A percentile compares a stretch with the other conserved stretches of the same genome.
Evolutionary conservation across 2,888 invertebrate species (phyloP).

Genomic region (Horisme vitalbata): DNA sequence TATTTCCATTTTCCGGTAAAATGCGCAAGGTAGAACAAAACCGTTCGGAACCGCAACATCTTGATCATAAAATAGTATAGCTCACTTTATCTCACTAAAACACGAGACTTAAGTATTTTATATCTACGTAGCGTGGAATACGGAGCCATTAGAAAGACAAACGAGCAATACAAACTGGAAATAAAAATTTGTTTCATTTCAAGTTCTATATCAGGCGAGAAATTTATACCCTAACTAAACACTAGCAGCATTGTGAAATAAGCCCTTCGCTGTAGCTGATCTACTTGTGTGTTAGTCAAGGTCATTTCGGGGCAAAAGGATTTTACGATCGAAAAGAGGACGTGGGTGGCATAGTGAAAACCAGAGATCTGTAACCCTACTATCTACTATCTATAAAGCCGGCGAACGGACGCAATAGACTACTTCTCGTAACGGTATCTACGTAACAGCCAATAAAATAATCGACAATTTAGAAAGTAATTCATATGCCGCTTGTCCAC

Average conservation of each 20-base stretch:
- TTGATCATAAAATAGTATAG: slow-evolving; percentile 36
- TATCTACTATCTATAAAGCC: slow-evolving; percentile 48
- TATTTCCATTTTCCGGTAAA: slow-evolving; percentile 24
- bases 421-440: slow-evolving; percentile 40
- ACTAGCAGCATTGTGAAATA: slow-evolving; percentile 48
- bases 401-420: slow-evolving; percentile 44
- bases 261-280: slow-evolving; percentile 49
- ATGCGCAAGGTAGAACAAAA: slow-evolving; percentile 17
- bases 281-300: slow-evolving; percentile 53
- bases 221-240: slow-evolving; percentile 39
- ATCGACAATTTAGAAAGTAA: slow-evolving; percentile 23
- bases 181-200: slow-evolving; percentile 38
- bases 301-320: slow-evolving; percentile 51
- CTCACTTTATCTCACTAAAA: slow-evolving; percentile 38
- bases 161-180: slow-evolving; percentile 34
- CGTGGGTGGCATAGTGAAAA: slow-evolving; percentile 50
- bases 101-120: slow-evolving; percentile 37
- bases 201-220: slow-evolving; percentile 29
- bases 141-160: slow-evolving; percentile 38
- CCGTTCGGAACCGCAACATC: slow-evolving; percentile 19
- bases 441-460: slow-evolving; percentile 28
- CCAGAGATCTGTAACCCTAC: slow-evolving; percentile 45
- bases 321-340: slow-evolving; percentile 52
- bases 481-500: slow-evolving; percentile 1
- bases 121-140: slow-evolving; percentile 36